Evolutionary conservation across 2,888 invertebrate genomes (phyloP).

Genomic region (Lepidochitona cinerea): DNA sequence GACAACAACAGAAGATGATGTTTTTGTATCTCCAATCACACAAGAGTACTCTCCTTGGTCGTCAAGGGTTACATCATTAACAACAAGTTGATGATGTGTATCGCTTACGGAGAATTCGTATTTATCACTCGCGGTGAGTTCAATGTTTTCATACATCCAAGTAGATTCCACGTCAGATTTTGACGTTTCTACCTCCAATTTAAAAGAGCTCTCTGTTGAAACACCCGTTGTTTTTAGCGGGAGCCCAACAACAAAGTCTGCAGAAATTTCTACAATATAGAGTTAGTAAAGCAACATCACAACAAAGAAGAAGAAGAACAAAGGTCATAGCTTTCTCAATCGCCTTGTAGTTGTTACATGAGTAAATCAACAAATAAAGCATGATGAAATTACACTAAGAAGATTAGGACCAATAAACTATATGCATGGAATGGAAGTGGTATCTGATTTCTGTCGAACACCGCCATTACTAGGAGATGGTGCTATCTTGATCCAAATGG

Average conservation of each 20-base stretch:
- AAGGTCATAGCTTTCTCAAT: too few species aligned
- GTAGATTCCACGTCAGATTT: conserved; percentile 58
- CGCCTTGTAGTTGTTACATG: too few species aligned
- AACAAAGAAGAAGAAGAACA: too few species aligned
- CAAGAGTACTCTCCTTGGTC: conserved; percentile 69
- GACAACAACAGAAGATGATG: background rate
- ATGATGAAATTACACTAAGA: too few species aligned
- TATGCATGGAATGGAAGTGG: too few species aligned
- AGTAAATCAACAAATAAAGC: too few species aligned
- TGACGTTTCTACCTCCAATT: conserved; percentile 44
- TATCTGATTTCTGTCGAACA: too few species aligned
- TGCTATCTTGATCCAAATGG: too few species aligned
- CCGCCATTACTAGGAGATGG: too few species aligned
- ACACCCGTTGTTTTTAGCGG: background rate
- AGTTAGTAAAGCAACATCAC: too few species aligned
- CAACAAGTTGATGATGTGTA: conserved; percentile 55
- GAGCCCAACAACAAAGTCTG: background rate
- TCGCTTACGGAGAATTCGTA: conserved; percentile 54
- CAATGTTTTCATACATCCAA: conserved; percentile 67
- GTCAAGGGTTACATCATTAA: conserved; percentile 57
- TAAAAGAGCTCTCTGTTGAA: background rate
- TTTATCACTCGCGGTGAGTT: conserved; percentile 35
- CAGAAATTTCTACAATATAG: background rate
- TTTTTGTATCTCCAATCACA: conserved; percentile 47
- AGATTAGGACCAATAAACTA: too few species aligned